Percentiles rank a stretch among this genome's conserved stretches.
Evolutionary conservation across 2,888 invertebrate species (phyloP).

Genomic region (Xestobium rufovillosum): DNA sequence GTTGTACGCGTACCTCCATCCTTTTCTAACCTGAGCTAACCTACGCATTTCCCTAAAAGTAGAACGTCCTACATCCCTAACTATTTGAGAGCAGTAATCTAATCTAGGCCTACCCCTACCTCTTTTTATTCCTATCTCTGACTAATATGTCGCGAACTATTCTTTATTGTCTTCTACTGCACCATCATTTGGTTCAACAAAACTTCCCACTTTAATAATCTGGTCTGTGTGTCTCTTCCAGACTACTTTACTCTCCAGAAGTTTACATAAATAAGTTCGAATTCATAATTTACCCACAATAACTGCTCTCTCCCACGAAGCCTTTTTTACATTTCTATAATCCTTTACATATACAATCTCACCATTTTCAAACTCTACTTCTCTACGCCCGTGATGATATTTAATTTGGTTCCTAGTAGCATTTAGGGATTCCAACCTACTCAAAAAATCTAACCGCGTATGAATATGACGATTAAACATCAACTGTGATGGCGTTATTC

Average conservation of each 20-base stretch:
- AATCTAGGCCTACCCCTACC: too few species aligned
- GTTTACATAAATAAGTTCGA: not conserved
- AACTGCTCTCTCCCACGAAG: not conserved
- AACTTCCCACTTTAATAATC: too few species aligned
- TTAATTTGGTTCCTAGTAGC: not conserved
- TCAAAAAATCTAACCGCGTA: conserved; percentile 3
- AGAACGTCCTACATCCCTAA: too few species aligned
- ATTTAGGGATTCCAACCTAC: too few species aligned
- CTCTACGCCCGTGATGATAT: not conserved
- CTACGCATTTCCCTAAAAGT: too few species aligned
- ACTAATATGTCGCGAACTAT: too few species aligned
- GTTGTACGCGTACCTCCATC: too few species aligned
- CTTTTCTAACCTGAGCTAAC: too few species aligned
- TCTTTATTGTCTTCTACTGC: too few species aligned
- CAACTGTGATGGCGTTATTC: conserved; percentile 3
- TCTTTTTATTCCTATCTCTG: too few species aligned
- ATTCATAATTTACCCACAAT: not conserved
- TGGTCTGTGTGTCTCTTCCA: conserved; percentile 4
- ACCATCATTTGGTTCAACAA: too few species aligned
- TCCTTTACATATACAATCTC: conserved; percentile 5
- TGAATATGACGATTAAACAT: not conserved
- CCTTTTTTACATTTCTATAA: conserved; percentile 5
- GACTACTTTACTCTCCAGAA: not conserved
- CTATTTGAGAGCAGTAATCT: too few species aligned
- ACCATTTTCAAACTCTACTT: not conserved